These are phyloP conservation scores for Polypedilum vanderplanki DNA, from an alignment of 1,140 invertebrate species.

Conservation along the genomic window DNA sequence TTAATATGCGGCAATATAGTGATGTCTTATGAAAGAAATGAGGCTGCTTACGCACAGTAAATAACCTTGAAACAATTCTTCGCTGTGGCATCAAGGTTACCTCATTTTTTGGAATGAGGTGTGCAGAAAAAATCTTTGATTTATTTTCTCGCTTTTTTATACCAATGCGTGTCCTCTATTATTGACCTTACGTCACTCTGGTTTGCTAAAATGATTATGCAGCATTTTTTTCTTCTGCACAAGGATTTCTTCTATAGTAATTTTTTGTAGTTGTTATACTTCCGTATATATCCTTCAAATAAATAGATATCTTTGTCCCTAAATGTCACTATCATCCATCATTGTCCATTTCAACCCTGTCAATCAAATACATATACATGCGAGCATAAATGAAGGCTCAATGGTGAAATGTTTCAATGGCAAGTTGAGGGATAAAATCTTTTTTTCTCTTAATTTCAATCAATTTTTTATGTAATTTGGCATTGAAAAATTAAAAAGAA, in stretches of 20 bases:
- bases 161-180: not conserved
- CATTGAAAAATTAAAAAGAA: not conserved
- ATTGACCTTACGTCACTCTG: too few relatives aligned
- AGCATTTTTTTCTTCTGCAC: too few relatives aligned
- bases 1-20: too few relatives aligned
- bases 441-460: not conserved
- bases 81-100: not conserved
- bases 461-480: not conserved
- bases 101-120: not conserved
- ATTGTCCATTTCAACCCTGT: too few relatives aligned
- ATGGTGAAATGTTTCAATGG: not conserved
- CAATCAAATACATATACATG: not conserved
- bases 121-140: not conserved
- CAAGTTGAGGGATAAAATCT: not conserved
- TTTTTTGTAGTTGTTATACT: too few relatives aligned
- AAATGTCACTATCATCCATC: too few relatives aligned
- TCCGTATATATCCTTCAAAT: too few relatives aligned
- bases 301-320: too few relatives aligned
- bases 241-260: too few relatives aligned
- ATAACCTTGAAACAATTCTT: constrained; percentile 10
- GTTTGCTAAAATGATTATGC: too few relatives aligned
- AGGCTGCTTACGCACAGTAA: not conserved
- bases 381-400: not conserved
- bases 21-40: too few relatives aligned
- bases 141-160: not conserved